Evolutionary conservation across 2,888 invertebrate genomes (phyloP).

Genomic region (Nesidiocoris tenuis): DNA sequence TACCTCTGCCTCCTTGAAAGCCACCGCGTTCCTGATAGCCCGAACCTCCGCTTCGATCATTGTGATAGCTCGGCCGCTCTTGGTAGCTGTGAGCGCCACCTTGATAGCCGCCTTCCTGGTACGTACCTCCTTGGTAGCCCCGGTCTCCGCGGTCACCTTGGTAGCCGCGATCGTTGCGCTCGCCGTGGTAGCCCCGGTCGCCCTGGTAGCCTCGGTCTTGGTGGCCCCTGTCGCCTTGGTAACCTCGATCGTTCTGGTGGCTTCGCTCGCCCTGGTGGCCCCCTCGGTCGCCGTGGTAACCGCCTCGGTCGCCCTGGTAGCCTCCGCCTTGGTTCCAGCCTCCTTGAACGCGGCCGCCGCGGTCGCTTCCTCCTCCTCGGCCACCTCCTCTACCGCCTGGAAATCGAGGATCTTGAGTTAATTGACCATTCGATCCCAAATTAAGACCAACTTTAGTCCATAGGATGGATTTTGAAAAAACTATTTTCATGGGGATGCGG

Average conservation of each 20-base stretch:
- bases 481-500: too few relatives aligned
- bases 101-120: slow-evolving; percentile 30
- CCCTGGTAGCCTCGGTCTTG: slow-evolving; percentile 38
- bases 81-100: slow-evolving; percentile 9
- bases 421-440: too few relatives aligned
- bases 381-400: slow-evolving; percentile 49
- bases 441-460: too few relatives aligned
- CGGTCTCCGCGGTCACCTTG: slow-evolving; percentile 43
- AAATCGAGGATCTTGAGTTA: background rate
- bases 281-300: slow-evolving; percentile 37
- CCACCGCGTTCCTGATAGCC: slow-evolving; percentile 23
- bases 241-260: slow-evolving; percentile 48
- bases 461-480: too few relatives aligned
- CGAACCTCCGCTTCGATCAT: slow-evolving; percentile 7
- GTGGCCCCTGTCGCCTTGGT: slow-evolving; percentile 53
- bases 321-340: slow-evolving; percentile 56
- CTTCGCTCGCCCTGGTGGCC: slow-evolving; percentile 53
- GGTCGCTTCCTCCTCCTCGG: slow-evolving; percentile 53
- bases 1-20: slow-evolving; percentile 32
- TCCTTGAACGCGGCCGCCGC: slow-evolving; percentile 55
- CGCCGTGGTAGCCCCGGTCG: slow-evolving; percentile 42
- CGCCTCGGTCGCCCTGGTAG: slow-evolving; percentile 53
- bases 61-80: slow-evolving; percentile 4
- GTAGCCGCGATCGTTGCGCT: slow-evolving; percentile 33
- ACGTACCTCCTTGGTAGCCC: slow-evolving; percentile 9